Percentiles rank a stretch among this genome's conserved stretches.
These are phyloP conservation scores for Eristalinus aeneus DNA, from an alignment of 2,888 invertebrate species.

Conservation along the genomic window DNA sequence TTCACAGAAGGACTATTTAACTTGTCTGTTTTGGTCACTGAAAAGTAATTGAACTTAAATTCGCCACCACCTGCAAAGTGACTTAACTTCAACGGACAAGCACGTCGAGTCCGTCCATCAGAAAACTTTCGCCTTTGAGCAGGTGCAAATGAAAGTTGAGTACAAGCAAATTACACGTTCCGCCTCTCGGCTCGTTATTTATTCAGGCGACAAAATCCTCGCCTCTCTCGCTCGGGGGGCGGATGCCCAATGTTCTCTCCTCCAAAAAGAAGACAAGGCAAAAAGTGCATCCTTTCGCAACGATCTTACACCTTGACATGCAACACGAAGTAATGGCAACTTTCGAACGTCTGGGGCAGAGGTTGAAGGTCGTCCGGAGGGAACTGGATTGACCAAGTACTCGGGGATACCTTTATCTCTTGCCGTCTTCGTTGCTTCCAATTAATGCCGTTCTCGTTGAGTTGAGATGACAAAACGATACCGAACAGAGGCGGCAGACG, in stretches of 20 bases:
- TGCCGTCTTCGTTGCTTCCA: slow-evolving; percentile 8
- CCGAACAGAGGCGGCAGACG: not conserved
- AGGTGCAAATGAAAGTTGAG: slow-evolving; percentile 38
- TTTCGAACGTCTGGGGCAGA: slow-evolving; percentile 11
- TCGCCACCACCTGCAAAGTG: not conserved
- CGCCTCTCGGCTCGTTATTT: slow-evolving; percentile 6
- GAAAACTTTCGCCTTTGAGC: not conserved
- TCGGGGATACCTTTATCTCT: not conserved
- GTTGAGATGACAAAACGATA: not conserved
- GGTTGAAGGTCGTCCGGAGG: slow-evolving; percentile 21
- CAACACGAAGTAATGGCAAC: not conserved
- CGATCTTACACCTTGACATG: not conserved
- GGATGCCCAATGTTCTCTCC: not conserved
- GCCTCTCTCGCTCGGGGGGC: not conserved
- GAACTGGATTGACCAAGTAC: not conserved
- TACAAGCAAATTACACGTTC: slow-evolving; percentile 11
- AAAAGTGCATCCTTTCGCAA: not conserved
- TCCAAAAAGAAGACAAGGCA: not conserved
- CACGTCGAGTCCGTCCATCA: not conserved
- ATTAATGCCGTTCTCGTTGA: not conserved
- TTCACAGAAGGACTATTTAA: not conserved
- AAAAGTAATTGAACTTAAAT: not conserved
- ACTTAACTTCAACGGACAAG: not conserved
- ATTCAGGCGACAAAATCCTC: slow-evolving; percentile 3
- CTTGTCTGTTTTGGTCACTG: not conserved